Base-by-base conservation (phyloP, 2,797 vertebrate genomes). In the Sebastes kiyomatsui region DNA sequence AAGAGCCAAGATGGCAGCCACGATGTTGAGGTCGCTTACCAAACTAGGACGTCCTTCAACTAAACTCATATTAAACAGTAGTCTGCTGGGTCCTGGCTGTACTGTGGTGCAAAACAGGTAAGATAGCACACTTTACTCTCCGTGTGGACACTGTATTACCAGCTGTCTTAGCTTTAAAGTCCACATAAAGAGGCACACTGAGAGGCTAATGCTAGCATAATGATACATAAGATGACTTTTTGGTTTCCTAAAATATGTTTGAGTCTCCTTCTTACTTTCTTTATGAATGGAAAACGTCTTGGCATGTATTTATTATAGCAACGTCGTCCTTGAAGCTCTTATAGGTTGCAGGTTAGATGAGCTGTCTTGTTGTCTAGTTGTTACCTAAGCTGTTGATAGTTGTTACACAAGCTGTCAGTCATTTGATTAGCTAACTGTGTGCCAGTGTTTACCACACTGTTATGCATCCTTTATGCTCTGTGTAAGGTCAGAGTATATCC, bases 31-130 rank as follows among this genome's bases (percentile, higher is more conserved):
- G 95, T 95, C 95, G 95, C 89, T 96, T 5, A 65, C 72, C 2
- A 95, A 87, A 81, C 74, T 96, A 70, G 92, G 94, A 94, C 95
- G 96, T 95, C 96, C 96, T 96, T 96, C 96, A 96, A 81, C 87
- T 49, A 93, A 90, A 91, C n/a, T 93, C 16, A 73, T 96, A 52
- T 88, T 95, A 79, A 94, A 90, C 18, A 90, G 54, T 71, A 90
- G 83, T 82, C 25, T 85, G 16, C 56, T 91, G 54, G 91, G 79
- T 7, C 94, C 95, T 5, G 72, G 91, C 22, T 95, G 94, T 35
- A 73, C 77, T 55, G 86, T 95, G 7, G 88, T 96, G 74, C 95
- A 95, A 55, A 95, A 83, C 82, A 95, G 96, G 96, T 96, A 81
- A 58, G 92, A n/a, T 0, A 0, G 42, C 13, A 25, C 54, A 9